Base-by-base conservation (phyloP, 2,888 invertebrate genomes). In the Cacoxenus indagator region DNA sequence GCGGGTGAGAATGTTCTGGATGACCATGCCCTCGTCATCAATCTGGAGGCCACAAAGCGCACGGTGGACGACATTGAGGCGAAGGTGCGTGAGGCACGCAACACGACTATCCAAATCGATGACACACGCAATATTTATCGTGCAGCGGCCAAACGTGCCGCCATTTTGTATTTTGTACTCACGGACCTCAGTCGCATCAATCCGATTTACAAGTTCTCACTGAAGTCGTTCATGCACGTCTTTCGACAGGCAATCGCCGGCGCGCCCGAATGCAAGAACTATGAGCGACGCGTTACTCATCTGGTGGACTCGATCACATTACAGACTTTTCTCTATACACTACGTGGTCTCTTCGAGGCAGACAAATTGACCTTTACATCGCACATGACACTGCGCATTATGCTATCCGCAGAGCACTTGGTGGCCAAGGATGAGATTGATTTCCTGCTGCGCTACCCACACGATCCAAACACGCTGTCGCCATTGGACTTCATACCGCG, bases 201-300 rank as follows among this genome's bases (percentile, higher is more conserved):
- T 88, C 95, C 95, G 46, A 95, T 98, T 85, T 98, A 98, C 86
- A 96, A 97, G 86, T 98, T 98, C 89, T 98, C 97, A 0, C 88
- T 98, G 67, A 98, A 98, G 88, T 96, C 97, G 0, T 98, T 97
- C 89, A 96, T 94, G 87, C 93, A 94, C 1, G 97, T 97, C 4
- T 98, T 98, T 87, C 94, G 93, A 76, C 94, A 95, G 71, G 96
- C 97, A 1, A 92, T 98, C 62, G 90, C 90, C 27, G 89, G 90
- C 64, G 94, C 97, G 0, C 91, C 91, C 0, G 88, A 90, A 0
- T 91, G 92, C 0, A 93, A 94, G 0, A 93, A 92, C 11, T 89
- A 96, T 1, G 91, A 92, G 48, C 89, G 90, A 1, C 90, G 97
- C 43, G 95, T 98, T 0, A 75, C 85, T 0, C 92, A 94, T 83